Evolutionary conservation across 2,888 invertebrate species (phyloP), one percentile per base, ranked within the genome.

Genomic region (Gari tellinella): DNA sequence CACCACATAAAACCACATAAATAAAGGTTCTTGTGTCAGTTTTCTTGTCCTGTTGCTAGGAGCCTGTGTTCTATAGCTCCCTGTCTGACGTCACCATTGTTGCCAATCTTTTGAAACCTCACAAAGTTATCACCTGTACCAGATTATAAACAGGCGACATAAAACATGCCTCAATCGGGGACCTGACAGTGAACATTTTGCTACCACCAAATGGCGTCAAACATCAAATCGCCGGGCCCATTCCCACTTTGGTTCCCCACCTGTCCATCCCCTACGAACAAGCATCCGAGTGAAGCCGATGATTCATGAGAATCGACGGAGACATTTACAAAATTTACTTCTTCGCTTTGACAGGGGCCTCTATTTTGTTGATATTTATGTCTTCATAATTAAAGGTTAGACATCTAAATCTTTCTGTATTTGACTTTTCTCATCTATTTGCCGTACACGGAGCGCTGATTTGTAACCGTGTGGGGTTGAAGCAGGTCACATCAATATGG

Each of bases 331-430:
- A 72, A 72, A 72, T 77, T 77, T 72, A 79, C 66, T 63, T 66
- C 69, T 66, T 65, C 31, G 25, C 51, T 69, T 66, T 79, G 79
- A 75, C 79, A 79, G 72, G 53, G 52, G 52, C 56, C 69, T 60
- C 75, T 72, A 73, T 79, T 79, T 72, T 68, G 60, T 60, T 68
- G 72, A 69, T 75, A 79, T 79, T 79, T 79, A 79, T 75, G 79
- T 75, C 72, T 72, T 69, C 72, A 52, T 75, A 66, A 79, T 79
- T 75, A 79, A 75, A 79, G 79, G 79, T 75, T 75, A 55, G 68
- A 43, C 38, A 51, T 63, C 51, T 79, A 79, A 75, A 72, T 79
- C 75, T 79, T 55, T 66, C 72, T 66, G 38, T 58, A 56, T 75
- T 72, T 75, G 79, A 72, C 79, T 75, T 51, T 72, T 75, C 73